Evolutionary conservation across 2,113 vertebrate species (phyloP), one percentile per base, ranked within the genome.

Genomic region (Pogonocichla stellata): DNA sequence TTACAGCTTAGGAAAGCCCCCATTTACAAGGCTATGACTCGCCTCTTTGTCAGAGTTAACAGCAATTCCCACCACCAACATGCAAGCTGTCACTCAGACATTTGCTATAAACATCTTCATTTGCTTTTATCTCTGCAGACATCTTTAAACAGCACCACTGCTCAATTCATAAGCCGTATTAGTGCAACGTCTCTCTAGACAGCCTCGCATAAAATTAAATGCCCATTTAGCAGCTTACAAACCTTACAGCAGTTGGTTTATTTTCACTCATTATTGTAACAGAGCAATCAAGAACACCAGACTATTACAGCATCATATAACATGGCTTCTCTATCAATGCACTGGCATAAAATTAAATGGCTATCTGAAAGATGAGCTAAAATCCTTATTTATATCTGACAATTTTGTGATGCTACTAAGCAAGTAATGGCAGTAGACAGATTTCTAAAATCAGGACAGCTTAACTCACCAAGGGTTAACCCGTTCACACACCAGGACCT

Each of bases 21-120:
- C 33, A 51, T 56, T 95, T 70, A 45, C 8, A 48, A 45, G 60
- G 36, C 45, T 78, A 71, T 8, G 56, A 45, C 60, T 90, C 86
- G 83, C 62, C 67, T 93, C 84, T 78, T 87, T 61, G 31, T 79
- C 86, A 67, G 29, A 71, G 75, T 58, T 72, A 85, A 91, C n/a
- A 95, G 58, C 70, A 92, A 18, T 65, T 93, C 82, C 94, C 95
- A 50, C 72, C 36, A 3, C 66, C 58, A 77, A 75, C 74, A 70
- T 58, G 80, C 65, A 95, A 94, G 75, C 50, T 95, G 84, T 81
- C 96, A 93, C 26, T 84, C 88, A 93, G 61, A 86, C 81, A 80
- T 77, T 95, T 82, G 64, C 86, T 93, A 95, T 50, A 96, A 97
- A 97, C 60, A 95, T 90, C 73, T 96, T 80, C 45, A 90, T 95